Percentiles rank a stretch among this genome's conserved stretches.
Evolutionary conservation across 2,888 invertebrate species (phyloP).

Genomic region (Neoscelio sp.): DNA sequence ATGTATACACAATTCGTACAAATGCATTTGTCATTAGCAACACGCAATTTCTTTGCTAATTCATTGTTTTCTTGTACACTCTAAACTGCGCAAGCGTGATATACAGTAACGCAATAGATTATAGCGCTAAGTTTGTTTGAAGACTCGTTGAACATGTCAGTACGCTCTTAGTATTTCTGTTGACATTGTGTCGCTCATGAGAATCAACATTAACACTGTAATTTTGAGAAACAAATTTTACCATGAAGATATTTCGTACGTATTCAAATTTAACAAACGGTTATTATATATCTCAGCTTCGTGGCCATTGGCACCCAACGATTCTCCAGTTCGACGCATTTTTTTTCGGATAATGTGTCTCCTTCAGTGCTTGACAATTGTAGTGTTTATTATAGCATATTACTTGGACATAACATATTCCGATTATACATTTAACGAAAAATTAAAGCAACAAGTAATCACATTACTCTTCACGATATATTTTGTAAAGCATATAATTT

Average conservation of each 20-base stretch:
- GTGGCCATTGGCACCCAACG: background rate
- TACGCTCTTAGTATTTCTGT: no score
- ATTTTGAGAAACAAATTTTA: background rate
- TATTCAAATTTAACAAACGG: background rate
- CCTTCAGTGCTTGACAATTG: background rate
- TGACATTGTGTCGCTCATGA: background rate
- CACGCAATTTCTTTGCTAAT: no score
- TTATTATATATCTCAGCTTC: background rate
- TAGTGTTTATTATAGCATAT: background rate
- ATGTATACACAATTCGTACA: no score
- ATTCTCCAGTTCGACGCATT: background rate
- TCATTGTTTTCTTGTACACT: no score
- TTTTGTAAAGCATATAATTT: no score
- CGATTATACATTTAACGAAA: background rate
- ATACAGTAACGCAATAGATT: no score
- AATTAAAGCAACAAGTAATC: background rate
- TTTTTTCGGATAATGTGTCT: background rate
- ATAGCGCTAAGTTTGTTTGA: no score
- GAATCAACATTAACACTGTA: background rate
- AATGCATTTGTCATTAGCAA: no score
- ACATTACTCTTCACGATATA: no score
- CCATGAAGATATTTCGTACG: background rate
- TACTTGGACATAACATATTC: background rate
- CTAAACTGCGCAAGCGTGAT: no score
- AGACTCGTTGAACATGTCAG: no score